Evolutionary conservation across 2,797 vertebrate species (phyloP).

Genomic region (Dendrocincla tyrannina): DNA sequence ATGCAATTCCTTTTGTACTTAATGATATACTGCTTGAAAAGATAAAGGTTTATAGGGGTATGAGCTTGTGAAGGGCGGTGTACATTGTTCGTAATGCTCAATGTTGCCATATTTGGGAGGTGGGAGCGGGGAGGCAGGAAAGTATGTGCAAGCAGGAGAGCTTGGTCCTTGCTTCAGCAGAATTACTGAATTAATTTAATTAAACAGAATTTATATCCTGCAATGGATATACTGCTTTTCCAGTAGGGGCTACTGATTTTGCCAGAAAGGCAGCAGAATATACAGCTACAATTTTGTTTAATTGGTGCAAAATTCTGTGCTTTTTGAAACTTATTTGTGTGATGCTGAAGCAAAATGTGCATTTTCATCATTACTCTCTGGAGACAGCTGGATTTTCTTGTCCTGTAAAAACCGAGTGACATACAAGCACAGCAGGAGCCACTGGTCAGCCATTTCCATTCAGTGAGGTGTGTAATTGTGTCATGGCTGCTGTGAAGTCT

Average conservation of each 20-base stretch:
- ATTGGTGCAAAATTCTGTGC: background rate
- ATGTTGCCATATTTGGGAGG: background rate
- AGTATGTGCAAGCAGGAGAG: background rate
- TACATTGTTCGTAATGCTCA: background rate
- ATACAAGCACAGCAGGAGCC: background rate
- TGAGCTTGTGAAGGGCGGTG: background rate
- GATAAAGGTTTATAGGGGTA: background rate
- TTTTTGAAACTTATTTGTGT: rapidly evolving
- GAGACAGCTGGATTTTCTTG: background rate
- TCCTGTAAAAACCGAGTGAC: background rate
- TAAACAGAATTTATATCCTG: background rate
- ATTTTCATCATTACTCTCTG: background rate
- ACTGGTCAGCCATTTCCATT: rapidly evolving
- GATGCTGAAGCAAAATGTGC: background rate
- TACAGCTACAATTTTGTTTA: background rate
- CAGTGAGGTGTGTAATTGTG: too few relatives aligned
- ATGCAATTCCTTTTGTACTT: background rate
- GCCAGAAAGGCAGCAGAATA: background rate
- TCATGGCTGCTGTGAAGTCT: background rate
- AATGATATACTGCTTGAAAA: background rate
- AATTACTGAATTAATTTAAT: background rate
- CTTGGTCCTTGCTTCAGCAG: background rate
- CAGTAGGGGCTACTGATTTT: background rate
- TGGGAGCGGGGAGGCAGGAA: rapidly evolving
- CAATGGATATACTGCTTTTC: background rate